These are phyloP conservation scores for Ruditapes philippinarum DNA, from an alignment of 1,140 invertebrate genomes.

Conservation along the genomic window DNA sequence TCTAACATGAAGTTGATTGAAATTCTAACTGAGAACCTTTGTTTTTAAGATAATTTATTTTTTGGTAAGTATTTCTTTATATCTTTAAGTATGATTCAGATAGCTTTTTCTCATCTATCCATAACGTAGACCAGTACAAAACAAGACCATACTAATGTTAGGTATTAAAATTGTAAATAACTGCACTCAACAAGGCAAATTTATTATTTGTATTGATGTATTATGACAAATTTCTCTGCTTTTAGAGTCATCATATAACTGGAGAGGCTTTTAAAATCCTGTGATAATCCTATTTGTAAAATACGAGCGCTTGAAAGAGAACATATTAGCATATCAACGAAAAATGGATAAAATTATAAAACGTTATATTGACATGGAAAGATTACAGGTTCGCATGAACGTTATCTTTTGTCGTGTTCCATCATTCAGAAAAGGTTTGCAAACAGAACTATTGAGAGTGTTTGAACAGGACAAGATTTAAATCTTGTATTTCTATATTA, in stretches of 20 bases:
- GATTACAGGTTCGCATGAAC: background rate
- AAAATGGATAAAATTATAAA: slow-evolving; percentile 29
- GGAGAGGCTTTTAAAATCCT: background rate
- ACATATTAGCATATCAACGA: slow-evolving; percentile 9
- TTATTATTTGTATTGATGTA: background rate
- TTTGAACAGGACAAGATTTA: slow-evolving; percentile 44
- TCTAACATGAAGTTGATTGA: no score
- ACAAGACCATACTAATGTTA: no score
- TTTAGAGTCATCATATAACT: background rate
- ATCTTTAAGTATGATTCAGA: no score
- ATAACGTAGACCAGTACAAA: no score
- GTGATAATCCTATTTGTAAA: background rate
- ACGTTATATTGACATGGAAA: background rate
- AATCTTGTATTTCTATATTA: slow-evolving; percentile 9
- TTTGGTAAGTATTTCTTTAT: no score
- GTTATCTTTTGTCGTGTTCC: slow-evolving; percentile 32
- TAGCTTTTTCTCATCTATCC: no score
- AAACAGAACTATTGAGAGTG: slow-evolving; percentile 42
- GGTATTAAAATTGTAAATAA: slow-evolving; percentile 17
- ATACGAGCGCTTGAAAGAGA: background rate
- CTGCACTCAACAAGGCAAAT: background rate
- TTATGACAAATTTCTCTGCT: background rate
- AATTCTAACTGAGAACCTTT: no score
- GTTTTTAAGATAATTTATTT: no score
- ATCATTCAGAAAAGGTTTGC: slow-evolving; percentile 41